phyloP scores from a whole-genome alignment of 1,140 invertebrate genomes.

The Ephestia elutella region DNA sequence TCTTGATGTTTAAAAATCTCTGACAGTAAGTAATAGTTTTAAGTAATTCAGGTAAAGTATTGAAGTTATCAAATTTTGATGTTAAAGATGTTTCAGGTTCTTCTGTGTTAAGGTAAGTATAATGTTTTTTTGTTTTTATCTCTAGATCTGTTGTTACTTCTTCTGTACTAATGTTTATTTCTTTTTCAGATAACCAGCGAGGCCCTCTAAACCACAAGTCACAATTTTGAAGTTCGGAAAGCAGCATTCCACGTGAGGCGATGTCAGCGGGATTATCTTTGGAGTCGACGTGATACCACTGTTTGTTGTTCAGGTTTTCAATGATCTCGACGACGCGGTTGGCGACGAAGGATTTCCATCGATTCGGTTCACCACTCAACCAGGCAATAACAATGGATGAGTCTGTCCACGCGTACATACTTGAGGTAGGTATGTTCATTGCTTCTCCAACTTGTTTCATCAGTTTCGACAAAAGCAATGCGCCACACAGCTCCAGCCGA shows the following conservation, averaged over 20 bases:
- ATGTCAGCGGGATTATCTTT: constrained; percentile 61
- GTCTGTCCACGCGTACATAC: constrained; percentile 19
- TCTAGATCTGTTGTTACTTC: constrained; percentile 4
- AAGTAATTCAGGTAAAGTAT: neutral
- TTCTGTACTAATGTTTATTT: neutral
- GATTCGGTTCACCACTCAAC: constrained; percentile 1
- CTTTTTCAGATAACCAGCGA: constrained; percentile 21
- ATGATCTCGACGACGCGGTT: neutral
- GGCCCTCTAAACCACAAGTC: constrained; percentile 46
- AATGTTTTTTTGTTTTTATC: neutral
- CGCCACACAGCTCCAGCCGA: no score
- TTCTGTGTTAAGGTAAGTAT: neutral
- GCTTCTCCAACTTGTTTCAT: no score
- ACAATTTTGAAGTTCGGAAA: constrained; percentile 23
- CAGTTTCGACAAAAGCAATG: no score
- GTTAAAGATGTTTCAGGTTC: neutral
- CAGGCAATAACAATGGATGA: constrained; percentile 5
- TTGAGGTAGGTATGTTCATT: no score
- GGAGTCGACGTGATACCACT: constrained; percentile 10
- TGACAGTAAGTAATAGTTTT: constrained; percentile 2
- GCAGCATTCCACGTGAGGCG: constrained; percentile 41
- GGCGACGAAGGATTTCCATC: constrained; percentile 4
- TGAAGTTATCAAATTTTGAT: neutral
- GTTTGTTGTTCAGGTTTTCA: neutral
- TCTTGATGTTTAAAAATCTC: constrained; percentile 7